phyloP scores from a whole-genome alignment of 2,888 invertebrate genomes.

The Troilus luridus region DNA sequence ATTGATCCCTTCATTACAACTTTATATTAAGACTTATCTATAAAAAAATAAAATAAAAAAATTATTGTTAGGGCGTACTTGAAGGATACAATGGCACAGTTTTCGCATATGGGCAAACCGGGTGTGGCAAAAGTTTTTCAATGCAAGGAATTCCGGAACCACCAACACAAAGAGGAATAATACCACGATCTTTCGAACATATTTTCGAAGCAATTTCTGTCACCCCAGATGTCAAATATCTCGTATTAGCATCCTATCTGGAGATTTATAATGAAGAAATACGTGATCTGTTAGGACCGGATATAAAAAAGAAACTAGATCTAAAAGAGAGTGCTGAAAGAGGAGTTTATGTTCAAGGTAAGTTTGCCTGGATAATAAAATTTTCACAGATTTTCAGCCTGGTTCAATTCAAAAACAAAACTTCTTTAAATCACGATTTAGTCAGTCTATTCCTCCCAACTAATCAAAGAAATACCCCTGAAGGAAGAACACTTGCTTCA shows the following conservation, averaged over 20 bases:
- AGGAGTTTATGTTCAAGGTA: conserved; percentile 78
- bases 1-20: neutral
- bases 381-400: neutral
- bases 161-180: conserved; percentile 73
- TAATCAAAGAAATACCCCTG: no score
- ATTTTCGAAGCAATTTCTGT: conserved; percentile 88
- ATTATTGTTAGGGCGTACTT: conserved; percentile 78
- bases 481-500: no score
- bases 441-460: no score
- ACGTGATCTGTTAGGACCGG: conserved; percentile 77
- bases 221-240: conserved; percentile 78
- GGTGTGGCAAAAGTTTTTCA: conserved; percentile 91
- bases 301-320: conserved; percentile 74
- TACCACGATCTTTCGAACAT: conserved; percentile 88
- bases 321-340: conserved; percentile 78
- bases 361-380: neutral
- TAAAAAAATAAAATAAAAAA: neutral
- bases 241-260: conserved; percentile 84
- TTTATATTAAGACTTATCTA: neutral
- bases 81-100: conserved; percentile 95
- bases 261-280: conserved; percentile 91
- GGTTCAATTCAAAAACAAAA: no score
- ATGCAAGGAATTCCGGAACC: conserved; percentile 82
- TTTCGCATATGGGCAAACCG: conserved; percentile 94
- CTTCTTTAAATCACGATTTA: no score